Conservation (phyloP, 2,888 invertebrate genomes). For the Julus scanicus region DNA sequence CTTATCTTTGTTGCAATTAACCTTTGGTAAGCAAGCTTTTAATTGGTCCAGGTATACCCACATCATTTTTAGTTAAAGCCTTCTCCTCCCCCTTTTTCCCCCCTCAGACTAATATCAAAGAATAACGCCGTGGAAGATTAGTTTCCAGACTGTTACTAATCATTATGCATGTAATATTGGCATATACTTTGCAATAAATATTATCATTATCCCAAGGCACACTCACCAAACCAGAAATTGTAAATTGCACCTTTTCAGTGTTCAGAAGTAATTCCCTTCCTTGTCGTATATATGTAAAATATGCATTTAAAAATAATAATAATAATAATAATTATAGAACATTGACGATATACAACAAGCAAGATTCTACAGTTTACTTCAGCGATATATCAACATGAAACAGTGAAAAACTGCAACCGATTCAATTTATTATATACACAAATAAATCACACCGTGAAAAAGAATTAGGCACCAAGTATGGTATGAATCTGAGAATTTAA, state of each 20-base stretch:
- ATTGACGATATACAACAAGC: too few relatives aligned
- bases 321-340: too few relatives aligned
- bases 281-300: too few relatives aligned
- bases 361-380: too few relatives aligned
- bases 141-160: background rate
- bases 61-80: background rate
- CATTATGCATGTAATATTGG: background rate
- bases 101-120: background rate
- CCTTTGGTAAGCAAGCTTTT: constrained; percentile 6
- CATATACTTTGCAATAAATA: background rate
- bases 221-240: background rate
- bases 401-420: too few relatives aligned
- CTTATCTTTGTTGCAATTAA: background rate
- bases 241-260: background rate
- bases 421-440: too few relatives aligned
- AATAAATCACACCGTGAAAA: background rate
- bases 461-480: background rate
- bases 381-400: too few relatives aligned
- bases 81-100: background rate
- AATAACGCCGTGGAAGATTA: background rate
- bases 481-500: background rate
- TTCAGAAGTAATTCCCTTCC: too few relatives aligned
- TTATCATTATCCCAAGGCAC: background rate
- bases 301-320: too few relatives aligned
- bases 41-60: background rate